Evolutionary conservation across 2,113 vertebrate species (phyloP).

Genomic region (Pseudopipra pipra): DNA sequence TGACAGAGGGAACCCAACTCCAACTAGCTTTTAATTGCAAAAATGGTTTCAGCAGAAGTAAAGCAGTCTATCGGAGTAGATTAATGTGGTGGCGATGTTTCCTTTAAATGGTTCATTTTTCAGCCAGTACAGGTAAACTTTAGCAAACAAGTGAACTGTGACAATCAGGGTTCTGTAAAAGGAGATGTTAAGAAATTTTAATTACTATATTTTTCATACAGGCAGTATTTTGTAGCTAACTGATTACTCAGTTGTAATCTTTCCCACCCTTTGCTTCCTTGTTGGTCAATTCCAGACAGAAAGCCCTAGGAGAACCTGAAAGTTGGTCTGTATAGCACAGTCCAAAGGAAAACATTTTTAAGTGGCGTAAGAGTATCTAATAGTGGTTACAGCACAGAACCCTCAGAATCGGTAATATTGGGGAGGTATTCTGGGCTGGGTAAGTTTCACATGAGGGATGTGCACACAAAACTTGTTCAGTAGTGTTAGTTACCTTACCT

Average conservation of each 20-base stretch:
- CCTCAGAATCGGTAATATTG: not conserved
- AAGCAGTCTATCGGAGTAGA: not conserved
- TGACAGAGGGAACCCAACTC: not conserved
- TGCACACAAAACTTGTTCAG: not conserved
- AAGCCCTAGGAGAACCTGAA: not conserved
- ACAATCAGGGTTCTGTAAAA: not conserved
- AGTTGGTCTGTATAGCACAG: not conserved
- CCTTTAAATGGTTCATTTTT: not conserved
- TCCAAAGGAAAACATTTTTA: not conserved
- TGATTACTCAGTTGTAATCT: not conserved
- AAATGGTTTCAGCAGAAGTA: not conserved
- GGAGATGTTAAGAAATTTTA: not conserved
- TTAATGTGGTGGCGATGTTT: not conserved
- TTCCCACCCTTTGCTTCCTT: not conserved
- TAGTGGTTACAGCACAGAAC: not conserved
- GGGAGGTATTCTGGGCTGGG: not conserved
- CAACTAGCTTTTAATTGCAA: not conserved
- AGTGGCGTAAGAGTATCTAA: fast-evolving
- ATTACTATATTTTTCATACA: not conserved
- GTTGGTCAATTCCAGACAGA: not conserved
- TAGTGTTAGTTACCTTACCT: not conserved
- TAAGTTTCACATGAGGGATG: not conserved
- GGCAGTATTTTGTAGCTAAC: not conserved
- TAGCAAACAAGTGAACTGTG: not conserved
- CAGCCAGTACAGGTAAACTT: not conserved